Percentiles rank a stretch among this genome's conserved stretches.
Conservation (phyloP, 64 coral and sea anemone species). For the Montipora capricornis region DNA sequence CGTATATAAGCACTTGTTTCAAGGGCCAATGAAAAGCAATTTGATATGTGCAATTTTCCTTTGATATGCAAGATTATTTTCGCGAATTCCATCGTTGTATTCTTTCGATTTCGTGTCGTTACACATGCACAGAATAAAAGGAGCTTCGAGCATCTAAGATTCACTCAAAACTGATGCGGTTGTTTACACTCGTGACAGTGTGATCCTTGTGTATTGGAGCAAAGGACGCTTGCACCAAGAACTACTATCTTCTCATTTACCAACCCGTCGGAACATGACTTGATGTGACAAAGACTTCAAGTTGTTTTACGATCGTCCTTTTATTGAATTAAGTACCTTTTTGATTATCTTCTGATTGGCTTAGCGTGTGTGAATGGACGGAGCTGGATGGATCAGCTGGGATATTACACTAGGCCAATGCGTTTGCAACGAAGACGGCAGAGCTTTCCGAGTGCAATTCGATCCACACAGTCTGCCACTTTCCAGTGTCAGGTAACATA, state of each 20-base stretch:
- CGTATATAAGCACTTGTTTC: background rate
- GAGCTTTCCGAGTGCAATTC: background rate
- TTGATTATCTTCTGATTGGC: conserved; percentile 19
- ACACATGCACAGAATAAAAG: background rate
- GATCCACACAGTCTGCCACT: background rate
- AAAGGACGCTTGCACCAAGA: background rate
- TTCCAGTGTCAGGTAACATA: background rate
- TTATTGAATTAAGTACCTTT: conserved; percentile 37
- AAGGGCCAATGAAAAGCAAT: conserved; percentile 11
- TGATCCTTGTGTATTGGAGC: background rate
- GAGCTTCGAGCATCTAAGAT: background rate
- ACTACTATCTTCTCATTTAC: background rate
- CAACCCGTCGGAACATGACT: background rate
- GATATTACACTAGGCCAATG: background rate
- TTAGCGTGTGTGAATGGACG: background rate
- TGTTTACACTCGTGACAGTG: background rate
- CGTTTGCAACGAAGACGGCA: conserved; percentile 2
- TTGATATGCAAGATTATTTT: background rate
- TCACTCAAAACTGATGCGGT: background rate
- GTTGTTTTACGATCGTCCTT: background rate
- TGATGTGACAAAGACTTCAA: background rate
- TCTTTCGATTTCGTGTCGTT: background rate
- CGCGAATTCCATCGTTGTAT: conserved; percentile 4
- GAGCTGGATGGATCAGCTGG: background rate
- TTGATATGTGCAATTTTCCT: background rate